Base-by-base conservation (phyloP, 2,888 invertebrate genomes). In the Plebejus argus region DNA sequence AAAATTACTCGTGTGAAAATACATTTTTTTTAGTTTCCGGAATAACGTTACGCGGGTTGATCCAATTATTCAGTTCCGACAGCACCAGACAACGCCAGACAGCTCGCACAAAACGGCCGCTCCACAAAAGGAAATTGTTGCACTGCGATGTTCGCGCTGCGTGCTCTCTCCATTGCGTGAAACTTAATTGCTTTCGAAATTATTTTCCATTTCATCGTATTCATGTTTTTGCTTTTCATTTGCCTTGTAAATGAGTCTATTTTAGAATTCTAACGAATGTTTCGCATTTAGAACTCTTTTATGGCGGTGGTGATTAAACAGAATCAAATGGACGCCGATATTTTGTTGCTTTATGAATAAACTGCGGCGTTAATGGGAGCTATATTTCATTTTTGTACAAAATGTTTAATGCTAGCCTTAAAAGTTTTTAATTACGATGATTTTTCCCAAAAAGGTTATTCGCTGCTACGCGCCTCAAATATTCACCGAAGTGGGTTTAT, bases 131-230 rank as follows among this genome's bases (percentile, higher is more conserved):
- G 49, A 49, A 49, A 74, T 53, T 74, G 74, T 74, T 71, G 70
- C 39, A 12, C 35, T n/a, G n/a, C 53, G 35, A 39, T n/a, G 10
- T 39, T n/a, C 39, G 20, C 20, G 71, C 71, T 39, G 71, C 71
- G 71, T 71, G 39, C 49, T 33, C 49, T 49, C 49, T 18, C 23
- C 53, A 53, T 28, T 74, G 74, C 74, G 74, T 74, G 74, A 7
- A 74, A 74, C 74, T 74, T 74, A 53, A 74, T 53, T 74, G 49
- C 74, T 74, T 74, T 74, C 49, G 20, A 74, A 74, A 53, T 74
- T 28, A 74, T 53, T 74, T 74, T 74, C 74, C 74, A 49, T 74
- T 74, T 74, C 72, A 28, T 49, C 71, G n/a, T 71, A 71, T 71
- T 72, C 74, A 49, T 74, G 49, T 74, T 74, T 28, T 23, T 74